phyloP scores from a whole-genome alignment of 2,113 vertebrate genomes.

The Pseudois nayaur region DNA sequence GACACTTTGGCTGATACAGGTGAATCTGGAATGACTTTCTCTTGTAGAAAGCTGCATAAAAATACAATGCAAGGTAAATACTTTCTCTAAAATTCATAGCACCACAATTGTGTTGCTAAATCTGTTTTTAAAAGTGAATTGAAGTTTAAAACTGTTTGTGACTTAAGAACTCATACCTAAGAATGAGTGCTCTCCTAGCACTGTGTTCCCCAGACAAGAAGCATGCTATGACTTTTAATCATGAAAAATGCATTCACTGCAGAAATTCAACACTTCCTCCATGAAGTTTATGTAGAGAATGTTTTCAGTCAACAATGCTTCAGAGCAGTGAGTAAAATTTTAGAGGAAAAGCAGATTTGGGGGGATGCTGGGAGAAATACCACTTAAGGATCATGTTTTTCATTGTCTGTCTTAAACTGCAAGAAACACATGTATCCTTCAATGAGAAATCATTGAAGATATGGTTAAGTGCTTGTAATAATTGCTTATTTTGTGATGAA shows the following conservation, averaged over 20 bases:
- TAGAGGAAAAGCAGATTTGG: neutral
- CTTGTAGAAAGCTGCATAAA: neutral
- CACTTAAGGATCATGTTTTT: neutral
- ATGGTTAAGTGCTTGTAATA: neutral
- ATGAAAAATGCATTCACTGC: conserved; percentile 24
- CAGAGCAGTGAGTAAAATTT: conserved; percentile 28
- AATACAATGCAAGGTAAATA: neutral
- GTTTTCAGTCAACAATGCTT: conserved; percentile 22
- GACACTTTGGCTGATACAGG: neutral
- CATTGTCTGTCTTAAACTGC: neutral
- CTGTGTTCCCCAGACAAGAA: conserved; percentile 1
- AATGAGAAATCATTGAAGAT: neutral
- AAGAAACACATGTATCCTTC: neutral
- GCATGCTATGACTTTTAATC: conserved; percentile 41
- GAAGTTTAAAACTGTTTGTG: conserved; percentile 50
- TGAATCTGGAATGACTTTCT: neutral
- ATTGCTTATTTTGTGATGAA: neutral
- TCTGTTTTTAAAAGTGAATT: conserved; percentile 23
- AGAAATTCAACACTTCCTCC: conserved; percentile 32
- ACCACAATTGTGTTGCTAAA: neutral
- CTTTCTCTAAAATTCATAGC: neutral
- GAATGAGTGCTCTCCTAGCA: conserved; percentile 31
- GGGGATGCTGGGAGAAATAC: neutral
- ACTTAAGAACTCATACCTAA: conserved; percentile 28
- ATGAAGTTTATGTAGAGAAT: conserved; percentile 26